A percentile compares a stretch with the other conserved stretches of the same genome.
Conservation (phyloP, 1,140 invertebrate species). For the Aphelenchoides fujianensis region DNA sequence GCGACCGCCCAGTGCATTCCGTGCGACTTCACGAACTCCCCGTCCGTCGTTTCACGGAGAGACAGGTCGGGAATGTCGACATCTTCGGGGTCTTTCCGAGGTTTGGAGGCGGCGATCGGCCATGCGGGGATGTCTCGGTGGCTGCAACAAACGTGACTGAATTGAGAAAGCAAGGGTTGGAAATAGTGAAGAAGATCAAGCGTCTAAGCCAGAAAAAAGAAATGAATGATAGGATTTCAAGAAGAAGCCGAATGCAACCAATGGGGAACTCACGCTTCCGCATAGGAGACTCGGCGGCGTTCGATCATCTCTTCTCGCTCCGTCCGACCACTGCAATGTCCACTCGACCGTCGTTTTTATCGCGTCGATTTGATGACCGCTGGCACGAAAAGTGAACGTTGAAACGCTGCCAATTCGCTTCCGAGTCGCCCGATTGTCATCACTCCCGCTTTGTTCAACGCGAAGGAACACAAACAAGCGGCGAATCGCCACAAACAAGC, state of each 20-base stretch:
- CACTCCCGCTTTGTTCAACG: neutral
- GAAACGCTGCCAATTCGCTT: neutral
- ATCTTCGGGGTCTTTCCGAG: neutral
- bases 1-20: constrained; percentile 35
- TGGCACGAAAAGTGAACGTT: neutral
- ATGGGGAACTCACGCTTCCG: no score
- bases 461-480: neutral
- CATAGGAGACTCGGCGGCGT: neutral
- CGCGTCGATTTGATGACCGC: neutral
- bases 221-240: no score
- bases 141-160: neutral
- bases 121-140: neutral
- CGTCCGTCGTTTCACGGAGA: neutral
- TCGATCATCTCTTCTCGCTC: neutral
- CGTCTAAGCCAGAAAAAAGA: no score
- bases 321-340: neutral
- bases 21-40: constrained; percentile 16
- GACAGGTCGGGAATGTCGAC: no score
- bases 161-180: neutral
- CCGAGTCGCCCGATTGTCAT: neutral
- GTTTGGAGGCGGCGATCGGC: neutral
- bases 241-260: no score
- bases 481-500: neutral
- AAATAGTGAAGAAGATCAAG: no score
- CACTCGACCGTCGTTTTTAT: neutral